Conservation (phyloP, 2,888 invertebrate genomes). For the Alitta virens region DNA sequence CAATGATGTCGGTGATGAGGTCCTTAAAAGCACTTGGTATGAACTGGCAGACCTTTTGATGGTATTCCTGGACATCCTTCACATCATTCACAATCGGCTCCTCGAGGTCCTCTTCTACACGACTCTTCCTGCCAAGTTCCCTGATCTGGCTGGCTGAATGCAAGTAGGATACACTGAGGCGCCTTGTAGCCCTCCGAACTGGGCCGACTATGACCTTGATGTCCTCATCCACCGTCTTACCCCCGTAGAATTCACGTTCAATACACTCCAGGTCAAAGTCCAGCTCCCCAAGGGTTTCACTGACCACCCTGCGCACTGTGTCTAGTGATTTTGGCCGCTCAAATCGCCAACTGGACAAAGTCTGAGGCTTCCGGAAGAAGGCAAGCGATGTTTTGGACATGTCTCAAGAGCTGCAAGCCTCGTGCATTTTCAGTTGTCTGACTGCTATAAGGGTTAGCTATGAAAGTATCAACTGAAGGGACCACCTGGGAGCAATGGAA, state of each 20-base stretch:
- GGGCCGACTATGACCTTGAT: conserved; percentile 8
- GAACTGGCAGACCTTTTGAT: conserved; percentile 30
- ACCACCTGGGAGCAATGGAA: too few relatives aligned
- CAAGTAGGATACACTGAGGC: background rate
- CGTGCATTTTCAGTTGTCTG: too few relatives aligned
- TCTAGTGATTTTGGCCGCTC: conserved; percentile 44
- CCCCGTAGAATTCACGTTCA: conserved; percentile 12
- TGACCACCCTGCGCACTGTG: conserved; percentile 38
- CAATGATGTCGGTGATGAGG: conserved; percentile 33
- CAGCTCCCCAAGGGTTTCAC: conserved; percentile 32
- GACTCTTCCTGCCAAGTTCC: background rate
- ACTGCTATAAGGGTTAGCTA: too few relatives aligned
- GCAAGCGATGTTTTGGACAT: conserved; percentile 33
- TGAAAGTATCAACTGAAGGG: too few relatives aligned
- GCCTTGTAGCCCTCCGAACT: background rate
- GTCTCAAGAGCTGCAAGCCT: background rate
- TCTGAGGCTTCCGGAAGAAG: conserved; percentile 44
- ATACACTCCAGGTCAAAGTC: conserved; percentile 33
- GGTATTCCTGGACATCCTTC: conserved; percentile 18
- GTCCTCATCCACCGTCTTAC: conserved; percentile 13
- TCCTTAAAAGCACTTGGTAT: conserved; percentile 36
- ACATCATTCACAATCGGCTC: background rate
- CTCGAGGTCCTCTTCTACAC: background rate
- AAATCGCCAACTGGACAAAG: conserved; percentile 33
- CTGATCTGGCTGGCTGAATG: too few relatives aligned